Percentiles rank a stretch among this genome's conserved stretches.
phyloP scores from a whole-genome alignment of 2,797 vertebrate species.

The Brotula barbata region DNA sequence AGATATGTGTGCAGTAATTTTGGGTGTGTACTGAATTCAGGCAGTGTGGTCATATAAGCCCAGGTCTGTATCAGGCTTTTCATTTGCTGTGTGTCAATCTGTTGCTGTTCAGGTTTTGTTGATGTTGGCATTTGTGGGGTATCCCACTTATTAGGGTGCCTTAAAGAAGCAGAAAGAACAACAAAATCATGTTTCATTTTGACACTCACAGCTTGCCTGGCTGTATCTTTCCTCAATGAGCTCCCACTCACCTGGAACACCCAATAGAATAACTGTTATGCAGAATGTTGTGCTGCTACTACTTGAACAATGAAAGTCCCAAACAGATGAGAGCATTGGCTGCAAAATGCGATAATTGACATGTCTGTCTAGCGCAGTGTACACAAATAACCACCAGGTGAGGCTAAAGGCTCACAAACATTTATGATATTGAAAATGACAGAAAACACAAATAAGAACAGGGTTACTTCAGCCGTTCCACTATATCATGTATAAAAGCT shows the following conservation, averaged over 20 bases:
- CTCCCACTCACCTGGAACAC: neutral
- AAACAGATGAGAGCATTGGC: neutral
- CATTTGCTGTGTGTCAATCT: constrained; percentile 23
- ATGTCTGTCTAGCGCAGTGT: constrained; percentile 11
- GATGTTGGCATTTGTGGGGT: constrained; percentile 17
- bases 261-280: neutral
- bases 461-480: constrained; percentile 2
- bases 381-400: constrained; percentile 48
- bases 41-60: neutral
- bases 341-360: neutral
- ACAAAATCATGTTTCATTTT: constrained; percentile 1
- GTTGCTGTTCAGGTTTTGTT: constrained; percentile 50
- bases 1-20: neutral
- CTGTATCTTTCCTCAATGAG: constrained; percentile 20
- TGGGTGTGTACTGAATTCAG: no score
- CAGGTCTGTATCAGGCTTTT: constrained; percentile 11
- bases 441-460: neutral
- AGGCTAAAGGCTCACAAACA: constrained; percentile 30
- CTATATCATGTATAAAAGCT: constrained; percentile 22
- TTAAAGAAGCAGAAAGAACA: constrained; percentile 7
- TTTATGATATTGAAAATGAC: neutral
- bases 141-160: constrained; percentile 32
- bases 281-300: neutral
- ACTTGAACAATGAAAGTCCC: neutral
- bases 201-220: constrained; percentile 13